Evolutionary conservation across 2,888 invertebrate species (phyloP), one percentile per base, ranked within the genome.

Genomic region (Caenorhabditis sinica): DNA sequence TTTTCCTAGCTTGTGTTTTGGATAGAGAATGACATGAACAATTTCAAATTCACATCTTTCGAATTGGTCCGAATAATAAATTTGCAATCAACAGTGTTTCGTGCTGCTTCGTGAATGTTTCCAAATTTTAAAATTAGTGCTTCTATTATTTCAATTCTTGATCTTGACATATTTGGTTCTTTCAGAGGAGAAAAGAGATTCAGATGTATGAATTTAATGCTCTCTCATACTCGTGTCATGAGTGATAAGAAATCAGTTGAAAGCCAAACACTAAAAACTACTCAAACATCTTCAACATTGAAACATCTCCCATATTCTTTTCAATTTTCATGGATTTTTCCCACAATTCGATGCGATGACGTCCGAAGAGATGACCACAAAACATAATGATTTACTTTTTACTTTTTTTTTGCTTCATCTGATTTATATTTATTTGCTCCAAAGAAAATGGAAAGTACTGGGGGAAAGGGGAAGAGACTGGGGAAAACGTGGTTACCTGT

Each of bases 361-460:
- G 74, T 75, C 65, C 61, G 28, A 58, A 49, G 45, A 72, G 33
- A 43, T 51, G 73, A 73, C 53, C 73, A 73, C 73, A 63, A 73
- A 63, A 65, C 74, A 65, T 74, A 63, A 53, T 36, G 15, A 13
- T 45, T n/a, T n/a, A n/a, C n/a, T n/a, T n/a, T n/a, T n/a, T n/a
- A n/a, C n/a, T n/a, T 53, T n/a, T 63, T 60, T 49, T 30, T 40
- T 8, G 33, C 40, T 40, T 65, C 61, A 23, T 49, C 56, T 45
- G 61, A 30, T 61, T 43, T 43, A 63, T 53, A 63, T 69, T 79
- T 79, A 79, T 79, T 79, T 79, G 71, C 79, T 79, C 71, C 71
- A 72, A 79, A 79, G 17, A 40, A n/a, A 61, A 72, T 25, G 71
- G 77, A 77, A 76, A 77, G 71, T 63, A 71, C 77, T 77, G 69